These are phyloP conservation scores for Phycodurus eques DNA, from an alignment of 2,113 vertebrate species.

Conservation along the genomic window DNA sequence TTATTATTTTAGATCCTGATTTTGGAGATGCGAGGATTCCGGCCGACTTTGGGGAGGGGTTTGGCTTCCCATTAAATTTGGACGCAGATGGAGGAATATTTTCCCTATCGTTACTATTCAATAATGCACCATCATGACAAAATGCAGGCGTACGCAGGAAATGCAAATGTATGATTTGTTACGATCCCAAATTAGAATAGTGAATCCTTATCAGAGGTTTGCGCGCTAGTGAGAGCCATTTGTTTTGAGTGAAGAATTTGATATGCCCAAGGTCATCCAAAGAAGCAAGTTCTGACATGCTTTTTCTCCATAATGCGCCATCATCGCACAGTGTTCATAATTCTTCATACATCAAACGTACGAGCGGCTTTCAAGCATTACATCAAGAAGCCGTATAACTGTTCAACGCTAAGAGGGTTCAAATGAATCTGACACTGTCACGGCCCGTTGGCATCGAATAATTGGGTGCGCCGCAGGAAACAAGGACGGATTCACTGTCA, in stretches of 20 bases:
- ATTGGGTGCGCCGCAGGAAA: neutral
- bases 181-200: neutral
- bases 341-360: neutral
- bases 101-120: neutral
- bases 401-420: constrained; percentile 12
- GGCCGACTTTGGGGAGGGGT: neutral
- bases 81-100: neutral
- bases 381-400: neutral
- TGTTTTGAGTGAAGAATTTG: constrained; percentile 31
- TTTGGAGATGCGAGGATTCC: no score
- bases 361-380: neutral
- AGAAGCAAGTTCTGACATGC: neutral
- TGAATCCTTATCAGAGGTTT: neutral
- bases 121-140: neutral
- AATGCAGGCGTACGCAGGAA: neutral
- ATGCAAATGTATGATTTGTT: neutral
- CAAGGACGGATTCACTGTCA: constrained; percentile 7
- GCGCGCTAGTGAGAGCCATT: constrained; percentile 10
- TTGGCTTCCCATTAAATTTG: neutral
- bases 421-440: constrained; percentile 1
- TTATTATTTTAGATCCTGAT: no score
- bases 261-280: neutral
- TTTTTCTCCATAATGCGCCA: neutral
- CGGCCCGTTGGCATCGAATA: constrained; percentile 9
- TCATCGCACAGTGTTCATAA: neutral